phyloP scores from a whole-genome alignment of 2,797 vertebrate species.

The Merluccius polli region DNA sequence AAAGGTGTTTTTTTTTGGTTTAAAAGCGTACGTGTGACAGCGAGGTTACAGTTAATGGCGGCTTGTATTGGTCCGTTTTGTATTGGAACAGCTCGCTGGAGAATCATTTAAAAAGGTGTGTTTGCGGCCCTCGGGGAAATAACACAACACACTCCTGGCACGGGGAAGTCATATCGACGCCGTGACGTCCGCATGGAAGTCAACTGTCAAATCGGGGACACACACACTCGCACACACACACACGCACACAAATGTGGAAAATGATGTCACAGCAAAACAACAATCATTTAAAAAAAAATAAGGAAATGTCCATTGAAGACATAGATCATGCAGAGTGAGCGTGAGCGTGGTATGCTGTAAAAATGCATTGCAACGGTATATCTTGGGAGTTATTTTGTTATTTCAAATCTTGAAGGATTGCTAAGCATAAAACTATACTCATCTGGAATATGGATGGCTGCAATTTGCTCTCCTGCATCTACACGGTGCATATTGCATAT shows the following conservation, averaged over 20 bases:
- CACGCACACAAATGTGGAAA: slow-evolving; percentile 9
- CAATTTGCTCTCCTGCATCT: slow-evolving; percentile 23
- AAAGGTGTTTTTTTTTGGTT: slow-evolving; percentile 22
- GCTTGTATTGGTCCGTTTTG: slow-evolving; percentile 37
- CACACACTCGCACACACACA: not conserved
- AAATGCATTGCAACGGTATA: not conserved
- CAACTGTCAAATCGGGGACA: slow-evolving; percentile 15
- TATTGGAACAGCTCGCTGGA: slow-evolving; percentile 38
- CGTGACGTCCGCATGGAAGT: slow-evolving; percentile 33
- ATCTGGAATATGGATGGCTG: not conserved
- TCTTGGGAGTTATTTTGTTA: not conserved
- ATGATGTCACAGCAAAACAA: slow-evolving; percentile 14
- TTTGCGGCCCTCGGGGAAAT: slow-evolving; percentile 60
- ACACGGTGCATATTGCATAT: slow-evolving; percentile 20
- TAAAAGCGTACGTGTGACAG: slow-evolving; percentile 38
- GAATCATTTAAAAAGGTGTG: slow-evolving; percentile 52
- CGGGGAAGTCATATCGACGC: slow-evolving; percentile 51
- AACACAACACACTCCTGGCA: slow-evolving; percentile 37
- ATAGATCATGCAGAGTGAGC: slow-evolving; percentile 19
- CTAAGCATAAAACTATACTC: not conserved
- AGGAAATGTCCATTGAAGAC: not conserved
- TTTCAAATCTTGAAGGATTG: not conserved
- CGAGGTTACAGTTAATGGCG: slow-evolving; percentile 41
- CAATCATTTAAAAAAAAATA: not conserved
- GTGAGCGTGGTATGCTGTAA: slow-evolving; percentile 3